These are phyloP conservation scores for Amblyjoppa fuscipennis DNA, from an alignment of 2,888 invertebrate genomes.

Conservation along the genomic window DNA sequence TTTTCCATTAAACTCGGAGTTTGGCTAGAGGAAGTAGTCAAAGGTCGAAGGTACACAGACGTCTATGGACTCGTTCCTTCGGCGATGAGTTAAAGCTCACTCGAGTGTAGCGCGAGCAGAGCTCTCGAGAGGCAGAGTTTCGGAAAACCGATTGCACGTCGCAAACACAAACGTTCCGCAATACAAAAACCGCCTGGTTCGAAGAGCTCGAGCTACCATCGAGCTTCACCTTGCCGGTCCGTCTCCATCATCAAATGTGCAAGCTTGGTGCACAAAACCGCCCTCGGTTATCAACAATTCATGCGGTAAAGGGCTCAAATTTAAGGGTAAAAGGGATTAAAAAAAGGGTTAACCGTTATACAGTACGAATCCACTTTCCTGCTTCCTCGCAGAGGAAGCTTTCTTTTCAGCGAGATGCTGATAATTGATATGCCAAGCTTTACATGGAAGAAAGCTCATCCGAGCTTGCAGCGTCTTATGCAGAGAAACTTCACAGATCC, in stretches of 20 bases:
- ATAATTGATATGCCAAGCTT: neutral
- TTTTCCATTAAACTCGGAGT: neutral
- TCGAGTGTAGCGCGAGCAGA: neutral
- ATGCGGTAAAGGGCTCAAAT: too few relatives aligned
- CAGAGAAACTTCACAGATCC: neutral
- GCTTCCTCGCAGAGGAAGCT: neutral
- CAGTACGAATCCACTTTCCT: too few relatives aligned
- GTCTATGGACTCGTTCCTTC: neutral
- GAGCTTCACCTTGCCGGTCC: neutral
- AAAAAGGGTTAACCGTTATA: too few relatives aligned
- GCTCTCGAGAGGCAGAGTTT: neutral
- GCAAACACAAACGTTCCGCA: neutral
- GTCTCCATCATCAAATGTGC: neutral
- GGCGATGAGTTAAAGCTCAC: neutral
- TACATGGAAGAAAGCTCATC: neutral
- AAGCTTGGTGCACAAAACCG: neutral
- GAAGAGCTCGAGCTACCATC: neutral
- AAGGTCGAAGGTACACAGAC: slow-evolving; percentile 2
- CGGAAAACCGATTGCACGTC: neutral
- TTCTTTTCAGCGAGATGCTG: neutral
- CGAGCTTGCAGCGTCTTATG: neutral
- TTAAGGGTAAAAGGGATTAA: too few relatives aligned
- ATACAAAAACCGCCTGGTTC: neutral
- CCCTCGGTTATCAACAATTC: neutral
- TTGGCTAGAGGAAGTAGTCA: neutral